A percentile compares a stretch with the other conserved stretches of the same genome.
Evolutionary conservation across 2,888 invertebrate species (phyloP).

Genomic region (Ctenicera cuprea): DNA sequence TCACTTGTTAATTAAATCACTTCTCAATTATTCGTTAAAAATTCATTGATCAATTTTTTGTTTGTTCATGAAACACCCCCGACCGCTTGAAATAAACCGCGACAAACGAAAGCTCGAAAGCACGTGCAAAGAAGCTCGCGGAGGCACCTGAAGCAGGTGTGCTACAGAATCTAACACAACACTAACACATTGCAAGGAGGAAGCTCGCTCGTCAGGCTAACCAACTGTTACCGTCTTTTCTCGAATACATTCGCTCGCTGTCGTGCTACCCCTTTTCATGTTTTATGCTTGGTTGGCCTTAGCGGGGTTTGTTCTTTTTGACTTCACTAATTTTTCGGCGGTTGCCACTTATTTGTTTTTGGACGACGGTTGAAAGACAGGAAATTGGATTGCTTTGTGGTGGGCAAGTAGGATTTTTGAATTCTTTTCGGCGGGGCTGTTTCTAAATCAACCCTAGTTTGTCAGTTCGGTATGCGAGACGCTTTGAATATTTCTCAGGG

Average conservation of each 20-base stretch:
- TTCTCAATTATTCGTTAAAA: no score
- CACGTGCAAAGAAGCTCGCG: constrained; percentile 44
- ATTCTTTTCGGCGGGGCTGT: not conserved
- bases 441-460: not conserved
- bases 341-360: constrained; percentile 20
- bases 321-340: constrained; percentile 14
- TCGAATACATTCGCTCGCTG: constrained; percentile 52
- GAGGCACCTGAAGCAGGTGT: constrained; percentile 45
- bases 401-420: not conserved
- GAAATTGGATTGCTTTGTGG: constrained; percentile 35
- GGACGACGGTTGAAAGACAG: constrained; percentile 23
- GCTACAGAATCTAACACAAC: constrained; percentile 48
- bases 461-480: not conserved
- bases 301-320: constrained; percentile 24
- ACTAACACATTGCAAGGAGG: constrained; percentile 49
- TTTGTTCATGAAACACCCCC: not conserved
- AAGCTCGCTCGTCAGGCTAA: constrained; percentile 44
- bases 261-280: constrained; percentile 46
- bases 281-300: constrained; percentile 26
- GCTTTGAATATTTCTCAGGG: not conserved
- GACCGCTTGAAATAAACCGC: not conserved
- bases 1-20: no score
- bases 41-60: no score
- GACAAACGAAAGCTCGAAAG: constrained; percentile 31
- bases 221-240: constrained; percentile 55